Conservation (phyloP, 2,113 vertebrate species). For the Rutilus rutilus region DNA sequence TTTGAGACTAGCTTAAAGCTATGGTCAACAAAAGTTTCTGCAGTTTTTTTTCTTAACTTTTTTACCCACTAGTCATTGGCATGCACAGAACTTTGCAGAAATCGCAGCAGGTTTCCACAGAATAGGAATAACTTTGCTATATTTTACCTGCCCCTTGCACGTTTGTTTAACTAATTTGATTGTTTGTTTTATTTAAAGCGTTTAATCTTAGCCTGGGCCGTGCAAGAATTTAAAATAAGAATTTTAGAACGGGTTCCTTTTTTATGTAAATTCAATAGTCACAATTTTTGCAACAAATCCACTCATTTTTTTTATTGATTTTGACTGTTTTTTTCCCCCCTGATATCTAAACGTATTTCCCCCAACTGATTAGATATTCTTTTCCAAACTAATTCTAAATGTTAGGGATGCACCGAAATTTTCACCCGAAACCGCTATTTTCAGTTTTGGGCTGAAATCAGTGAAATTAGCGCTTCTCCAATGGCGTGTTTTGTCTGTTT, state of each 20-base stretch:
- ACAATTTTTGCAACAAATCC: no score
- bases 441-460: no score
- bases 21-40: conserved; percentile 33
- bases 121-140: background rate
- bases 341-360: background rate
- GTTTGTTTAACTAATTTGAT: background rate
- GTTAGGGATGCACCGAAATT: no score
- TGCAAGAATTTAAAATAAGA: background rate
- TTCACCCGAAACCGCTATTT: no score
- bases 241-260: no score
- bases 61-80: background rate
- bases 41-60: conserved; percentile 19
- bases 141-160: background rate
- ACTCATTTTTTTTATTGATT: no score
- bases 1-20: conserved; percentile 48
- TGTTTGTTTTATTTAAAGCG: background rate
- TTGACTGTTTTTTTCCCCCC: background rate
- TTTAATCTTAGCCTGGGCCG: background rate
- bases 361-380: background rate
- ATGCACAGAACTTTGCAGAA: background rate
- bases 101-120: background rate
- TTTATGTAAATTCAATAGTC: no score
- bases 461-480: no score
- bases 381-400: no score
- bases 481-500: no score